Conservation (phyloP, 2,113 vertebrate species). For the Poecile atricapillus region DNA sequence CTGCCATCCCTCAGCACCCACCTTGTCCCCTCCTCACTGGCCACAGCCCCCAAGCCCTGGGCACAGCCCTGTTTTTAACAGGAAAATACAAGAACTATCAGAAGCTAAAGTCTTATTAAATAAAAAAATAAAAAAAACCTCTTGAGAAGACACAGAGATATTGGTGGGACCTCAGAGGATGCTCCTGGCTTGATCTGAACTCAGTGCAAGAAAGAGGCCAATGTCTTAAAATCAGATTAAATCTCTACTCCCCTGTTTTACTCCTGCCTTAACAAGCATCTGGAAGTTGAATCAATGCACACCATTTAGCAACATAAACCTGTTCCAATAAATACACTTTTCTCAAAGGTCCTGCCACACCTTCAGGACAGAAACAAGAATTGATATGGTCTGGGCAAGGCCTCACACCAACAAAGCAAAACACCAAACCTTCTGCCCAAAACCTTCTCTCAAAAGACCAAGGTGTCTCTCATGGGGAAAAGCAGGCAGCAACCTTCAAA, state of each 20-base stretch:
- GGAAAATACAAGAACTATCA: background rate
- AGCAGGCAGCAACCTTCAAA: background rate
- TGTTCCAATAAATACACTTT: background rate
- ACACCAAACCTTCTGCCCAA: background rate
- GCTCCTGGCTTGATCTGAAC: background rate
- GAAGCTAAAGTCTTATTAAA: background rate
- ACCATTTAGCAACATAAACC: background rate
- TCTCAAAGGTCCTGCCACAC: background rate
- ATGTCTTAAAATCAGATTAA: background rate
- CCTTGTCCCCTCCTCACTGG: fast-evolving
- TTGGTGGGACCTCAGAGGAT: background rate
- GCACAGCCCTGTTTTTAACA: background rate
- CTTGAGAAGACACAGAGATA: background rate
- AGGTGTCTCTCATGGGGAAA: background rate
- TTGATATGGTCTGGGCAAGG: background rate
- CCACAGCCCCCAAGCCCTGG: background rate
- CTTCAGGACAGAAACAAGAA: background rate
- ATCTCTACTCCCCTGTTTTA: background rate
- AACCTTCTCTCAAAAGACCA: background rate
- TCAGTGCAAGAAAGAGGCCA: background rate
- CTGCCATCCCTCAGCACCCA: background rate
- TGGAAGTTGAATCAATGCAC: background rate
- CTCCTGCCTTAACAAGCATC: background rate
- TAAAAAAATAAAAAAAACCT: no score
- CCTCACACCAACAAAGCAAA: background rate